A percentile compares a stretch with the other conserved stretches of the same genome.
Evolutionary conservation across 2,888 invertebrate species (phyloP).

Genomic region (Protodeltote pygarga): DNA sequence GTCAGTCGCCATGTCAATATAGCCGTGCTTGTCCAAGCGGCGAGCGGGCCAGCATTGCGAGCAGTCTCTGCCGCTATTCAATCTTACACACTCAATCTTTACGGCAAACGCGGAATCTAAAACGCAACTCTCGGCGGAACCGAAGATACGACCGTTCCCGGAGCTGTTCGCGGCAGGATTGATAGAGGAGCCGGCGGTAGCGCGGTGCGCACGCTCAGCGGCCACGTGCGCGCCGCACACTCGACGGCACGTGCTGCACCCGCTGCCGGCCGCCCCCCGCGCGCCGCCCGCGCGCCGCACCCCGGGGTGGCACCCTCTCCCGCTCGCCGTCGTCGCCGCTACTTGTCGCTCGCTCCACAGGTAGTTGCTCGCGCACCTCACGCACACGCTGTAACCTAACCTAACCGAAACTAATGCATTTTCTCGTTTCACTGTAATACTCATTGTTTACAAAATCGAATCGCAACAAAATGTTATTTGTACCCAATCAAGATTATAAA

Average conservation of each 20-base stretch:
- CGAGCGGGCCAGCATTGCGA: constrained; percentile 61
- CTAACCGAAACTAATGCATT: constrained; percentile 1
- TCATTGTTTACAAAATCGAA: background rate
- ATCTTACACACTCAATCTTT: constrained; percentile 68
- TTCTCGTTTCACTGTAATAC: background rate
- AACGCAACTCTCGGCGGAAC: constrained; percentile 39
- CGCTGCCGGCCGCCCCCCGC: constrained; percentile 30
- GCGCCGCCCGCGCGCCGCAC: constrained; percentile 27
- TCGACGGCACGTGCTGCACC: constrained; percentile 55
- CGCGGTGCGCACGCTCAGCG: constrained; percentile 66
- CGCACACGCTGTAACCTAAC: background rate
- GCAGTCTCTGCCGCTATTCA: constrained; percentile 69
- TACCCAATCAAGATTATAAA: background rate
- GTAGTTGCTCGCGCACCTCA: constrained; percentile 1
- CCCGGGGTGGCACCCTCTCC: constrained; percentile 21
- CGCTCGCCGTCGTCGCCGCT: background rate
- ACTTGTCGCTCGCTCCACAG: constrained; percentile 7
- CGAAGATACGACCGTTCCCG: constrained; percentile 74
- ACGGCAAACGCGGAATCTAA: constrained; percentile 28
- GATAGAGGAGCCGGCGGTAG: constrained; percentile 64
- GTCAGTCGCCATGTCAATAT: constrained; percentile 83
- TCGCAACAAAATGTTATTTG: background rate
- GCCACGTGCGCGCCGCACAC: constrained; percentile 73
- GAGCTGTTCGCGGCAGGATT: constrained; percentile 77
- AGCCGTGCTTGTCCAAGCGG: constrained; percentile 84